A percentile compares a stretch with the other conserved stretches of the same genome.
Evolutionary conservation across 2,113 vertebrate genomes (phyloP).

Genomic region (Catharus fuscescens): DNA sequence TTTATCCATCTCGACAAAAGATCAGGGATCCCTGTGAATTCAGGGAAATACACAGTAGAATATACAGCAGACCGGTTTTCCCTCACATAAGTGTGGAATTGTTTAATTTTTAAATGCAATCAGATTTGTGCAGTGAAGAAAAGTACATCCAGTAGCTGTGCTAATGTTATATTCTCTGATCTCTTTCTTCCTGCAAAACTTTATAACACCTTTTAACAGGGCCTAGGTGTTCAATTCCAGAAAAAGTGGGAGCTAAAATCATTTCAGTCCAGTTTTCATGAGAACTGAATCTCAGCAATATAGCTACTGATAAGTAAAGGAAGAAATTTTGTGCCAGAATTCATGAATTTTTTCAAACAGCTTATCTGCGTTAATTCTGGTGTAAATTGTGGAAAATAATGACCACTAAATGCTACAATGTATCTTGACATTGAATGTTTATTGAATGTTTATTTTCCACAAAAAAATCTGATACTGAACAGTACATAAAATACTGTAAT

Average conservation of each 20-base stretch:
- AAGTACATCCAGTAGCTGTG: not conserved
- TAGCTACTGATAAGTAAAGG: not conserved
- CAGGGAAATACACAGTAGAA: not conserved
- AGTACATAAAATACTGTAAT: not conserved
- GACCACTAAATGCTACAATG: not conserved
- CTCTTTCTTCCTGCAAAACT: not conserved
- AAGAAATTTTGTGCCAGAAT: not conserved
- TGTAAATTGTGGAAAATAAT: not conserved
- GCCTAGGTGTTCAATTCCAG: not conserved
- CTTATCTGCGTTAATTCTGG: not conserved
- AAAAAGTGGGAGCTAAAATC: not conserved
- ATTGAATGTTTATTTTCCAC: not conserved
- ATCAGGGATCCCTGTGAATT: not conserved
- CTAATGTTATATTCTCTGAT: not conserved
- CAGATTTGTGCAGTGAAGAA: not conserved
- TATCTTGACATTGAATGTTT: not conserved
- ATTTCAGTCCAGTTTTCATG: not conserved
- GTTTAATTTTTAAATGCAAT: not conserved
- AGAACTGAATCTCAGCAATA: not conserved
- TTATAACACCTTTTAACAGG: not conserved
- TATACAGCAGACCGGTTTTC: not conserved
- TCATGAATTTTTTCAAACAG: not conserved
- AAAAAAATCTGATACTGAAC: not conserved
- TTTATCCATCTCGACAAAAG: not conserved
- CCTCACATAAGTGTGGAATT: accelerated